Percentiles rank a stretch among this genome's conserved stretches.
Evolutionary conservation across 2,797 vertebrate species (phyloP).

Genomic region (Adelosebastes latens): DNA sequence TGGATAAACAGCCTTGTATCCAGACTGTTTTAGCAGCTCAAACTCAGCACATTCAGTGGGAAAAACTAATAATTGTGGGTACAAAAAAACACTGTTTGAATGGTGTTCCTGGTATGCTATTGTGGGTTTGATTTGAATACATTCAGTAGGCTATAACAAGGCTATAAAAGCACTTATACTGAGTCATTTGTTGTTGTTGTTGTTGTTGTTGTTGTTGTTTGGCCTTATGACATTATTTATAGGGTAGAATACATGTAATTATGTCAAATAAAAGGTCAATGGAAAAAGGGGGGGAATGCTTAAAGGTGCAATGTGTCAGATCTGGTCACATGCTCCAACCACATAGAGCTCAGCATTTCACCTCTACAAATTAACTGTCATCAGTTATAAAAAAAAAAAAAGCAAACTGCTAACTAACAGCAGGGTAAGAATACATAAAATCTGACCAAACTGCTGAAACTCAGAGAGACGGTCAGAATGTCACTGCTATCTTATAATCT

Average conservation of each 20-base stretch:
- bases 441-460: no score
- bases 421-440: no score
- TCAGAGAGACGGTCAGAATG: no score
- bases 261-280: background rate
- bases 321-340: no score
- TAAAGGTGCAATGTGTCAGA: background rate
- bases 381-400: no score
- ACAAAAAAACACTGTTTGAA: background rate
- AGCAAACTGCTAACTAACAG: no score
- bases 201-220: no score
- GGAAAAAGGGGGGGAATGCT: background rate
- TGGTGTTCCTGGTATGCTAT: background rate
- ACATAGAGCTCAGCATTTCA: no score
- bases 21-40: conserved; percentile 16
- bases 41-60: conserved; percentile 13
- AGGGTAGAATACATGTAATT: background rate
- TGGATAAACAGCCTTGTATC: conserved; percentile 14
- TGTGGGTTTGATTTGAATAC: background rate
- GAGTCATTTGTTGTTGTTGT: background rate
- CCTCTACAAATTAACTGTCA: no score
- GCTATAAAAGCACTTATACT: background rate
- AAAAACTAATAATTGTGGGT: conserved; percentile 1
- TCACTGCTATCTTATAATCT: no score
- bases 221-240: background rate
- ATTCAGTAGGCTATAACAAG: background rate